Evolutionary conservation across 2,888 invertebrate genomes (phyloP), one percentile per base, ranked within the genome.

Genomic region (Drosophila lutescens): DNA sequence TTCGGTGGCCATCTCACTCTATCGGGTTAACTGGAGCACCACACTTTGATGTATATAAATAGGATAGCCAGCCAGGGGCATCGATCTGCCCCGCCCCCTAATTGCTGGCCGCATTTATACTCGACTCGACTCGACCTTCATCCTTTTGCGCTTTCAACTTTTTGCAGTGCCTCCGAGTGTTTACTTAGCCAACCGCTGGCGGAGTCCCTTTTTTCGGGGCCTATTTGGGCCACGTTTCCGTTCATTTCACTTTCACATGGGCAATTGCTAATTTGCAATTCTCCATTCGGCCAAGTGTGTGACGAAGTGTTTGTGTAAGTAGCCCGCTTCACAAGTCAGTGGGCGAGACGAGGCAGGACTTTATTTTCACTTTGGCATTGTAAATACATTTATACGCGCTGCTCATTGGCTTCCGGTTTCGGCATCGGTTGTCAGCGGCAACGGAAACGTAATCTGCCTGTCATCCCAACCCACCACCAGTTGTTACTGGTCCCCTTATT

Each of bases 401-500:
- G 38, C 62, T 65, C 62, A 59, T 71, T 71, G 68, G 56, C 61
- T 74, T 71, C 58, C 73, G 60, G 62, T 78, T 57, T 74, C 47
- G 58, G 50, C 59, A 68, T 46, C 71, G 58, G 54, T 80, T 83
- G 84, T 86, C 84, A 84, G 66, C 73, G 71, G 59, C 86, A 86
- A 61, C 88, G 84, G 84, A 85, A 85, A 79, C 88, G 88, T 86
- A 85, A 85, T 85, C 88, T 88, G 81, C 81, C 88, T 84, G 84
- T 86, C 88, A 83, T 86, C 88, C 80, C 23, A 23, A 77, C 76
- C 47, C 62, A 36, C 47, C 62, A 36, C 44, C 65, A 56, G 57
- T 56, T 44, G 17, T 59, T 26, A 12, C 26, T 60, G 20, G 30
- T 46, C 32, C 43, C 23, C 49, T 30, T 30, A 12, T 65, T 63